Evolutionary conservation across 2,797 vertebrate species (phyloP).

Genomic region (Pygocentrus nattereri): DNA sequence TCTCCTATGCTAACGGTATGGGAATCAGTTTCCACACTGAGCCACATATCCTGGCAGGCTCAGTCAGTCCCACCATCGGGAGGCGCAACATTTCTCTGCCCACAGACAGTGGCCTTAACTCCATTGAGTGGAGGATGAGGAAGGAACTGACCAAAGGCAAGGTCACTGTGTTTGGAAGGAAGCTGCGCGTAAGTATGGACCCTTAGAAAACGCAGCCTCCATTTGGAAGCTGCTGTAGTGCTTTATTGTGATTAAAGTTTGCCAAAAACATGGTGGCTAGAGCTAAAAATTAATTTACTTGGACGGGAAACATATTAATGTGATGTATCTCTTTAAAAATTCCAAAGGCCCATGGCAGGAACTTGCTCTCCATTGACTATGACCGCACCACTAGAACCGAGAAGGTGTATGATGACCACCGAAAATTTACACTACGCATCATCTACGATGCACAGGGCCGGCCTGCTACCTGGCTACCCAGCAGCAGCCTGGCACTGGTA

Average conservation of each 20-base stretch:
- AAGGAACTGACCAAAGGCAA: conserved; percentile 91
- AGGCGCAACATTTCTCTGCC: conserved; percentile 90
- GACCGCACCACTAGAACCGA: conserved; percentile 89
- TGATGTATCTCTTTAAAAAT: conserved; percentile 1
- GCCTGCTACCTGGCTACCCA: conserved; percentile 89
- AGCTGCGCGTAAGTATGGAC: conserved; percentile 81
- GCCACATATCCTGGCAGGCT: conserved; percentile 87
- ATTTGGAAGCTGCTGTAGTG: not conserved
- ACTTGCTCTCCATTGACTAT: conserved; percentile 88
- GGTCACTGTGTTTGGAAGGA: conserved; percentile 90
- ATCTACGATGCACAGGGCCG: conserved; percentile 88
- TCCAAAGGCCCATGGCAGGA: conserved; percentile 85
- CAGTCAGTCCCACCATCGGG: conserved; percentile 88
- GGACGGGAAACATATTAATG: not conserved
- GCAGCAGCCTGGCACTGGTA: conserved; percentile 87
- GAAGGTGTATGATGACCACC: conserved; percentile 91
- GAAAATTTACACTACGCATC: conserved; percentile 88
- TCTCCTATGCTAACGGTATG: conserved; percentile 91
- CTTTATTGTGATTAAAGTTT: not conserved
- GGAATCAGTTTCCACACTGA: conserved; percentile 90
- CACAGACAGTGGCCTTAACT: conserved; percentile 89
- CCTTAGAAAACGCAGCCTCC: not conserved
- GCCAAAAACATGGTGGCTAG: not conserved
- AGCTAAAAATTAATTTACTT: not conserved
- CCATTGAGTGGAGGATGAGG: conserved; percentile 90